Conservation (phyloP, 2,888 invertebrate genomes). For the Xestia xanthographa region DNA sequence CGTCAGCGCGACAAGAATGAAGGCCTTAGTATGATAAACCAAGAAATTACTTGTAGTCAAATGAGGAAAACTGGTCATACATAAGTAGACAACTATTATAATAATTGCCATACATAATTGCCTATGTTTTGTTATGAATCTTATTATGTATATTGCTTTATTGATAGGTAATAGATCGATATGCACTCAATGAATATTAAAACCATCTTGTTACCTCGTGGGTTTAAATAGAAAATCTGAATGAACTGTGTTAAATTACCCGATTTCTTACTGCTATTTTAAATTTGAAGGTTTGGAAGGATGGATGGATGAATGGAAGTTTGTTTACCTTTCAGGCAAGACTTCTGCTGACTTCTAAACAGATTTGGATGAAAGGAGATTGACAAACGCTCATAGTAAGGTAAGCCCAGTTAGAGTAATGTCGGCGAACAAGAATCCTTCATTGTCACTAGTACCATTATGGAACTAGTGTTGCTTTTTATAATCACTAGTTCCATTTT, state of each 20-base stretch:
- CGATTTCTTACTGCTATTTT: neutral
- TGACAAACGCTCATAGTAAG: neutral
- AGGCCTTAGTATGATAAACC: slow-evolving; percentile 9
- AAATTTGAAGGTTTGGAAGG: too few relatives aligned
- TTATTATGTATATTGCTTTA: slow-evolving; percentile 10
- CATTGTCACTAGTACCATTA: too few relatives aligned
- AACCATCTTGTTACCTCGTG: neutral
- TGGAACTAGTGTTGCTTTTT: too few relatives aligned
- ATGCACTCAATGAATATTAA: slow-evolving; percentile 33
- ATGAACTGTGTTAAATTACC: neutral
- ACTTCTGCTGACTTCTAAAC: neutral
- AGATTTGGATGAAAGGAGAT: neutral
- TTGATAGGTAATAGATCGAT: slow-evolving; percentile 27
- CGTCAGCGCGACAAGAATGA: too few relatives aligned
- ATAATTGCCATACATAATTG: slow-evolving; percentile 38
- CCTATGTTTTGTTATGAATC: slow-evolving; percentile 31
- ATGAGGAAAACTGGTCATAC: slow-evolving; percentile 33
- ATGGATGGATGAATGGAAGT: neutral
- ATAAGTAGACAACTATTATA: slow-evolving; percentile 29
- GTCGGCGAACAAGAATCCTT: neutral
- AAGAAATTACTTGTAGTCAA: slow-evolving; percentile 20
- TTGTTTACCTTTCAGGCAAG: neutral
- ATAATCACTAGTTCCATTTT: too few relatives aligned
- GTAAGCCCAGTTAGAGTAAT: neutral
- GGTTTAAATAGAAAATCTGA: neutral